Evolutionary conservation across 2,888 invertebrate species (phyloP), one percentile per base, ranked within the genome.

Genomic region (Erebia aethiops): DNA sequence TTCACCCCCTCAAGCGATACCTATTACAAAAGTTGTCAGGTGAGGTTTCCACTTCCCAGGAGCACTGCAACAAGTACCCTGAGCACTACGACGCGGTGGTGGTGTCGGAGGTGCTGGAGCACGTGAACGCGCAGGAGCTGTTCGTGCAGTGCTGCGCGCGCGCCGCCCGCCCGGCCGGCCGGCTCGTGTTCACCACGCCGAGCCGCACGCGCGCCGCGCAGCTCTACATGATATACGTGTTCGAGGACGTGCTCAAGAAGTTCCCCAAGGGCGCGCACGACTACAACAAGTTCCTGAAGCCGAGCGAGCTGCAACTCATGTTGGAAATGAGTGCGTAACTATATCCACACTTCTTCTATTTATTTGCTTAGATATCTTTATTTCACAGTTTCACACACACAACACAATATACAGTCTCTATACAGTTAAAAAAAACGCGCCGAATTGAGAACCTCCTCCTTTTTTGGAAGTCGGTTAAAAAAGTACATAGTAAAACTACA

Each of bases 201-300:
- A 96, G 95, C 79, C 94, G 95, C 79, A 95, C 96, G 0, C 77
- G 87, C 43, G 61, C 91, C 0, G 95, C 98, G 5, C 97, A 96
- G 90, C 67, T 97, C 0, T 56, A 95, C 74, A 80, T 92, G 0
- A 96, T 99, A 67, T 87, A 95, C 51, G 77, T 96, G 0, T 97
- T 96, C 0, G 99, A 99, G 92, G 95, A 97, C 85, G 75, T 98
- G 0, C 80, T 98, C 0, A 91, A 93, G 52, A 67, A 96, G 0
- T 84, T 98, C n/a, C 98, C 99, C 0, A 90, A 89, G 77, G 98
- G 98, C 8, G 98, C 98, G 0, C 99, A 99, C 86, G 95, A 98
- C 73, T 98, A 97, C 95, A 95, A 98, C 11, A 98, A 98, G 88
- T 98, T 99, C 88, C 95, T 98, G 26, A 91, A 95, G 0, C 98